These are phyloP conservation scores for Seira ritae DNA, from an alignment of 2,888 invertebrate genomes.

Conservation along the genomic window DNA sequence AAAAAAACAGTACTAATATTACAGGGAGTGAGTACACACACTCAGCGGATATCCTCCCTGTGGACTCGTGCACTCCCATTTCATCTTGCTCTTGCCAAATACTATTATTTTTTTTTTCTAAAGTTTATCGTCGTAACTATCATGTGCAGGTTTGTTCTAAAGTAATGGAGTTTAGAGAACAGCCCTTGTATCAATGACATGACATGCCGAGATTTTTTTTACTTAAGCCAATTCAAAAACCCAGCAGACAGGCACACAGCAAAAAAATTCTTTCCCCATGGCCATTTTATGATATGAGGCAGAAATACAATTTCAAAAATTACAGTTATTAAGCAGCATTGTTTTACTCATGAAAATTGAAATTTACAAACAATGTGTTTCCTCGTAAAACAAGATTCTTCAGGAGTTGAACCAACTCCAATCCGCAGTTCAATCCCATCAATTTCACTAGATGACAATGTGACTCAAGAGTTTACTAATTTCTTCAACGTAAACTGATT, in stretches of 20 bases:
- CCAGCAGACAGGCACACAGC: background rate
- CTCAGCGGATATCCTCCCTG: slow-evolving; percentile 50
- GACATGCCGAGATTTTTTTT: background rate
- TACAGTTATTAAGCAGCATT: slow-evolving; percentile 8
- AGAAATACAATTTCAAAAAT: background rate
- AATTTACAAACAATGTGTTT: slow-evolving; percentile 7
- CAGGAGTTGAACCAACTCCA: too few species aligned
- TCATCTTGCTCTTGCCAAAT: slow-evolving; percentile 18
- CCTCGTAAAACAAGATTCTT: slow-evolving; percentile 1
- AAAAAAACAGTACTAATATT: background rate
- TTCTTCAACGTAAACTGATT: background rate
- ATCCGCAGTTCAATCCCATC: too few species aligned
- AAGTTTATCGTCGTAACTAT: too few species aligned
- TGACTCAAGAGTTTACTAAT: background rate
- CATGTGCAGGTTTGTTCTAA: too few species aligned
- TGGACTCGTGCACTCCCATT: slow-evolving; percentile 42
- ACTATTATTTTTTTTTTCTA: background rate
- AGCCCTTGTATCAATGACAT: background rate
- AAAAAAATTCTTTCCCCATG: background rate
- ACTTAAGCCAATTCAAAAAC: background rate
- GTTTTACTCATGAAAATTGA: background rate
- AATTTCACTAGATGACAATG: too few species aligned
- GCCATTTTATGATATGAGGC: background rate
- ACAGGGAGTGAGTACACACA: too few species aligned
- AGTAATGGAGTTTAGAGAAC: too few species aligned